These are phyloP conservation scores for Gasterosteus nipponicus DNA, from an alignment of 2,113 vertebrate species.

Conservation along the genomic window DNA sequence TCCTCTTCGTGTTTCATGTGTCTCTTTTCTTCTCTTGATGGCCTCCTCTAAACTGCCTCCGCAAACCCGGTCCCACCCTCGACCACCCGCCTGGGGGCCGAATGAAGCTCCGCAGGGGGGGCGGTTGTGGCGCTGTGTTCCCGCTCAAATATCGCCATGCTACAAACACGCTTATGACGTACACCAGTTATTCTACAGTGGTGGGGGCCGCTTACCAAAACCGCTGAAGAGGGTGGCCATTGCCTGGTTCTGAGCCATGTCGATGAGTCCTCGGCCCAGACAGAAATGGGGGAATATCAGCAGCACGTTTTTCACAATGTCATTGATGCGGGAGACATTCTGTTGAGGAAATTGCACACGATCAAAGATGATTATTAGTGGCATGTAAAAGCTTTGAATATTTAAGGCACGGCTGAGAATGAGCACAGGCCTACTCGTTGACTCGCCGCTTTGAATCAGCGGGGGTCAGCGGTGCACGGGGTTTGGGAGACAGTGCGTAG, in stretches of 20 bases:
- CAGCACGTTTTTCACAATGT: constrained; percentile 94
- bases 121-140: not conserved
- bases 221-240: constrained; percentile 89
- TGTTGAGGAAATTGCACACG: constrained; percentile 66
- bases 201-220: constrained; percentile 84
- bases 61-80: constrained; percentile 6
- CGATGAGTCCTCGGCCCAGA: constrained; percentile 93
- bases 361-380: constrained; percentile 11
- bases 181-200: not conserved
- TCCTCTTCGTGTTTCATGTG: constrained; percentile 63
- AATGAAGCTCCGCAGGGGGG: constrained; percentile 4
- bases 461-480: constrained; percentile 9
- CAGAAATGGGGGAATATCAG: constrained; percentile 98
- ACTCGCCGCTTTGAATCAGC: constrained; percentile 35
- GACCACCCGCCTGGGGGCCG: not conserved
- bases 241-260: constrained; percentile 98
- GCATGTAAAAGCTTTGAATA: not conserved
- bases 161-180: not conserved
- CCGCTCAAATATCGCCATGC: constrained; percentile 35
- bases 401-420: constrained; percentile 17
- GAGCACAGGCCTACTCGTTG: constrained; percentile 16
- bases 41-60: constrained; percentile 23
- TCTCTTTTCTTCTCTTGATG: constrained; percentile 65
- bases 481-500: constrained; percentile 16
- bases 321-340: constrained; percentile 89